Conservation (phyloP, 1,140 invertebrate genomes). For the Drosophila sproati region DNA sequence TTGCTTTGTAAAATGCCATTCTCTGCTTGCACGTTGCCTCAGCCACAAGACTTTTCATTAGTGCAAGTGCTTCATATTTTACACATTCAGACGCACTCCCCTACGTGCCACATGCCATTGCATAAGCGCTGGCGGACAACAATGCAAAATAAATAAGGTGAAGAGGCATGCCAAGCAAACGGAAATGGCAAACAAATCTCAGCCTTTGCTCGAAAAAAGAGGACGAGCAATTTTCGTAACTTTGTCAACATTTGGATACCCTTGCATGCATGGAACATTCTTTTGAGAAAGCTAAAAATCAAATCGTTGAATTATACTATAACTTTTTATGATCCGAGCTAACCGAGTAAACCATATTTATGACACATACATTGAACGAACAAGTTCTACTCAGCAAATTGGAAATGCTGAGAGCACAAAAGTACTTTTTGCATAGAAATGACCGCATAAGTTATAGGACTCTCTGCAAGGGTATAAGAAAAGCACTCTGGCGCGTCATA, state of each 20-base stretch:
- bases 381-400: not conserved
- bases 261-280: not conserved
- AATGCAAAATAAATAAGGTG: constrained; percentile 64
- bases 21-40: constrained; percentile 10
- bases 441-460: not conserved
- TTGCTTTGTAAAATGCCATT: constrained; percentile 14
- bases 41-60: constrained; percentile 74
- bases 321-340: no score
- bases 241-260: not conserved
- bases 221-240: not conserved
- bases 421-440: not conserved
- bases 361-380: no score
- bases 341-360: no score
- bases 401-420: not conserved
- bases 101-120: constrained; percentile 75
- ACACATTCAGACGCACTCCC: constrained; percentile 42
- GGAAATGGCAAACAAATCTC: constrained; percentile 69
- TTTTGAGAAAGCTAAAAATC: no score
- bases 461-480: not conserved
- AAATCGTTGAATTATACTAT: no score
- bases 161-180: constrained; percentile 42
- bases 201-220: constrained; percentile 12
- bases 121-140: constrained; percentile 76
- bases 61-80: constrained; percentile 70
- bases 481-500: constrained; percentile 9